Conservation (phyloP, 2,113 vertebrate species). For the Coregonus clupeaformis region DNA sequence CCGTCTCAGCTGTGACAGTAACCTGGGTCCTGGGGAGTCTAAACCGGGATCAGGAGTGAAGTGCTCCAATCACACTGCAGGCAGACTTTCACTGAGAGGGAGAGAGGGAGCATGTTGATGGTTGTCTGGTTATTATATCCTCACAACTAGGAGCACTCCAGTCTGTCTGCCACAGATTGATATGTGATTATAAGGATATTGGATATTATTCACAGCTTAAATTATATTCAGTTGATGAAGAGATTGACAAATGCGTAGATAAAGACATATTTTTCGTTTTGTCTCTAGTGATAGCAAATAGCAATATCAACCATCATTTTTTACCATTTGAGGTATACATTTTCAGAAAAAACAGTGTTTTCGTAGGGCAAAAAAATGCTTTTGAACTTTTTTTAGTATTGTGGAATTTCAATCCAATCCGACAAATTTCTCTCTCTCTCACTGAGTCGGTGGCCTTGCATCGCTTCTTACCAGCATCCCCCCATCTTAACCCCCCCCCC, state of each 20-base stretch:
- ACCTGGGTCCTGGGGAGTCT: slow-evolving; percentile 52
- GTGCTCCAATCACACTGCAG: slow-evolving; percentile 74
- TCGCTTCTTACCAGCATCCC: slow-evolving; percentile 32
- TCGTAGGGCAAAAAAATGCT: too few species aligned
- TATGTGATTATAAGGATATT: background rate
- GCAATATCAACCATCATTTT: background rate
- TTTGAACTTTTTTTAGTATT: too few species aligned
- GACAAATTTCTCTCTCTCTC: slow-evolving; percentile 18
- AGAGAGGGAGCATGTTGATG: slow-evolving; percentile 65
- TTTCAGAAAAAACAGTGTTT: too few species aligned
- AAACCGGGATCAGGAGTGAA: slow-evolving; percentile 68
- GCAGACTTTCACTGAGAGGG: slow-evolving; percentile 57
- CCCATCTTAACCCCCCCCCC: slow-evolving; percentile 37
- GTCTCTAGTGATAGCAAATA: background rate
- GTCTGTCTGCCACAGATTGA: slow-evolving; percentile 22
- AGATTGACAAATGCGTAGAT: background rate
- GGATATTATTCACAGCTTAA: background rate
- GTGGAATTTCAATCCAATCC: background rate
- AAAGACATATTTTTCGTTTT: background rate
- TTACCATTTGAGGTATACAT: background rate
- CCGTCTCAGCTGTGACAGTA: slow-evolving; percentile 45
- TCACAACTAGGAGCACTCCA: slow-evolving; percentile 44
- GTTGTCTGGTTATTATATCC: slow-evolving; percentile 54
- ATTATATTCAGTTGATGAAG: background rate
- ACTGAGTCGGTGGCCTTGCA: slow-evolving; percentile 18